Base-by-base conservation (phyloP, 2,888 invertebrate genomes). In the Malthinus flaveolus region DNA sequence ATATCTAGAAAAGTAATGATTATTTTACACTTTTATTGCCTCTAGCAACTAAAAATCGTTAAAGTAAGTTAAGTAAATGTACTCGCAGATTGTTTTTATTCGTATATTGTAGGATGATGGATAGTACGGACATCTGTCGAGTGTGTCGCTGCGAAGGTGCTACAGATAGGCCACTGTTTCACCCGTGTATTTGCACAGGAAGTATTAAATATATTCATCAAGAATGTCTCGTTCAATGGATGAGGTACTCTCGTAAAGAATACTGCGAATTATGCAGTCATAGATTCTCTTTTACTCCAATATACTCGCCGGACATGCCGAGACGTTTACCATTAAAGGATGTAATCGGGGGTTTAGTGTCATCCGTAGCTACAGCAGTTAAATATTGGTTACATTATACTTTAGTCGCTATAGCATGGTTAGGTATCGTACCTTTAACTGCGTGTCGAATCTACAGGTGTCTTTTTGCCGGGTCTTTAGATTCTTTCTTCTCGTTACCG, bases 261-360 rank as follows among this genome's bases (percentile, higher is more conserved):
- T 97, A 95, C 76, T 99, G 99, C 82, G 99, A 99, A 79, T 81
- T 99, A 65, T 99, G 98, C 79, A 95, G 97, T 62, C 94, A 99
- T 80, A 88, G 95, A 60, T 99, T 98, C 80, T 95, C 96, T 3
- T 99, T 99, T 75, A 96, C 95, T 73, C 99, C 99, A 31, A 98
- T 99, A 70, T 99, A 99, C 80, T 95, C 97, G n/a, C 95, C 97
- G 31, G 98, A 99, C 77, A 99, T 99, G 99, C 99, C 99, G n/a
- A 87, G 97, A 61, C 85, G 97, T 60, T 81, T 99, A 70, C 99
- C 99, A 0, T 82, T 99, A 32, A 87, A 88, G 65, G 98, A 98
- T 78, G 91, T 99, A 7, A 85, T 95, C 0, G 91, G 91, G 44
- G 99, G 99, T 1, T 80, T 97, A 47, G 82, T 95, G 51, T 87